Base-by-base conservation (phyloP, 1,140 invertebrate species). In the Drosophila dunni region DNA sequence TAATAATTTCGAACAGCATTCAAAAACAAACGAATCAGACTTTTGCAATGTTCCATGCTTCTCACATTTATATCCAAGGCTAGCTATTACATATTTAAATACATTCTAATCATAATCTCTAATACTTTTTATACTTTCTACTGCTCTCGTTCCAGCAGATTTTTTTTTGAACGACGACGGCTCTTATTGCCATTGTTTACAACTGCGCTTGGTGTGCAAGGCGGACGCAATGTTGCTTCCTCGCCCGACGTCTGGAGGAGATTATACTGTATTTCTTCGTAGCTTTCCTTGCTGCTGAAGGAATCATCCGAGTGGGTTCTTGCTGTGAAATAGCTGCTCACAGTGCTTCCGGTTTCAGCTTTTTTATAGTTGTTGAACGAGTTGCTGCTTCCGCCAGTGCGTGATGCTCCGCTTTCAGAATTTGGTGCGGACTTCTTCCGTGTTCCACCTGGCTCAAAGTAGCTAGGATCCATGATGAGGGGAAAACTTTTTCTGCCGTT, bases 381-480 rank as follows among this genome's bases (percentile, higher is more conserved):
- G 2, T 13, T 45, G 50, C 40, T 50, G 7, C n/a, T 29, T 6
- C 29, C 29, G n/a, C 33, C 38, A 20, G 44, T 58, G n/a, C 3
- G 29, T 15, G 60, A 36, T 6, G 20, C 6, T 4, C 7, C 34
- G n/a, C 10, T 53, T 11, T 24, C 3, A 11, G 0, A 5, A 1
- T 0, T 62, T 51, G 10, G 7, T 50, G 33, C 38, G 17, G 17
- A 20, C 17, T 20, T 29, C 17, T 36, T 24, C 0, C 65, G 73
- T 3, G 46, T 75, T 24, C 68, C 80, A 7, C 74, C 63, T 0
- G 84, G 77, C 11, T n/a, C 60, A 63, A 89, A 89, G 13, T 62
- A 89, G 17, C 66, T 60, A 3, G 78, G 77, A 64, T 89, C 84
- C 45, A 58, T 17, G 7, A 89, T 75, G 0, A 81, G 38, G 1